These are phyloP conservation scores for Ophonus ardosiacus DNA, from an alignment of 2,888 invertebrate genomes.

Conservation along the genomic window DNA sequence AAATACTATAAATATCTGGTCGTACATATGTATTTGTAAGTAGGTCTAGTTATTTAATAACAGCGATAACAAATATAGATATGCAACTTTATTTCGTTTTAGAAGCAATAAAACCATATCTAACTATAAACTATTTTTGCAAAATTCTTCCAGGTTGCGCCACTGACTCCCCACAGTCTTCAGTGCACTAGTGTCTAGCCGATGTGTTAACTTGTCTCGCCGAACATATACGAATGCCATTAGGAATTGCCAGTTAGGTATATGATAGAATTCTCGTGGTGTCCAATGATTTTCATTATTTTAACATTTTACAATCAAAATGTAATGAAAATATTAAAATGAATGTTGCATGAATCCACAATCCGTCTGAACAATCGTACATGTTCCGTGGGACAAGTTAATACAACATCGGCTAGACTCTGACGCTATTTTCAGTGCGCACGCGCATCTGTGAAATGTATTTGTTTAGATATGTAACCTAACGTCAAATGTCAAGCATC, in stretches of 20 bases:
- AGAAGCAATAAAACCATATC: slow-evolving; percentile 1
- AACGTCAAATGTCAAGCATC: slow-evolving; percentile 49
- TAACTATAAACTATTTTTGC: slow-evolving; percentile 9
- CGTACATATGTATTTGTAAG: neutral
- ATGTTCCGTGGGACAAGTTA: too few species aligned
- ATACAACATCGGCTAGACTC: too few species aligned
- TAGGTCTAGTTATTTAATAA: neutral
- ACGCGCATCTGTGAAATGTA: neutral
- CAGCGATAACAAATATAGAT: slow-evolving; percentile 11
- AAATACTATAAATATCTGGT: neutral
- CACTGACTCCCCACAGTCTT: neutral
- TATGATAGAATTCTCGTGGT: too few species aligned
- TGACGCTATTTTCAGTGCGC: neutral
- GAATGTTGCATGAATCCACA: too few species aligned
- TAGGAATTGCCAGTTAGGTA: too few species aligned
- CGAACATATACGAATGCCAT: too few species aligned
- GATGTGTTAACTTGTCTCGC: too few species aligned
- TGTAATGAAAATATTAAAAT: too few species aligned
- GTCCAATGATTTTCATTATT: too few species aligned
- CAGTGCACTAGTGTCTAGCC: too few species aligned
- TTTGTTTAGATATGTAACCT: slow-evolving; percentile 45
- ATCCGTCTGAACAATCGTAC: too few species aligned
- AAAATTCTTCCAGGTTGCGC: neutral
- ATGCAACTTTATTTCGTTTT: neutral
- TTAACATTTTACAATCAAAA: too few species aligned